Conservation (phyloP, 2,888 invertebrate genomes). For the Lepidochrysops patricia region DNA sequence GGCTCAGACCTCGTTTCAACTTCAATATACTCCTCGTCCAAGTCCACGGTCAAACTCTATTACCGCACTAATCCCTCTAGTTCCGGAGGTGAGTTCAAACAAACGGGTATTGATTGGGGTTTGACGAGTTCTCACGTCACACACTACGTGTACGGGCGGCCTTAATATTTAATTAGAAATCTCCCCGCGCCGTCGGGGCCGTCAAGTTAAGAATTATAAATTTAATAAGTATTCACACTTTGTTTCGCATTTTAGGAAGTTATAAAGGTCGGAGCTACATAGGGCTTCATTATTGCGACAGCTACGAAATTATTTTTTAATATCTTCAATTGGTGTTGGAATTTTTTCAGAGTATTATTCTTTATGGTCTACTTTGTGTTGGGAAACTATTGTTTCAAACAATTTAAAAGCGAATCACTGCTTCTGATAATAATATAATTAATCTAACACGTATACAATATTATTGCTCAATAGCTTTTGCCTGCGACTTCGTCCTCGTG, state of each 20-base stretch:
- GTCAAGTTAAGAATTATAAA: constrained; percentile 10
- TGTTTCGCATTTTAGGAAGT: constrained; percentile 1
- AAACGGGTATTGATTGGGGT: not conserved
- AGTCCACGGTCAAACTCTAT: not conserved
- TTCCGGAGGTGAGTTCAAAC: not conserved
- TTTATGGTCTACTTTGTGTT: not conserved
- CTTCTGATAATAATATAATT: too few relatives aligned
- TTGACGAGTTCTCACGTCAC: not conserved
- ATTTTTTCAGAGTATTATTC: not conserved
- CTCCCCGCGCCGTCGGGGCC: not conserved
- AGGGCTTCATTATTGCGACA: not conserved
- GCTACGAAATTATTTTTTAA: not conserved
- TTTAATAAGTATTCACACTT: constrained; percentile 8
- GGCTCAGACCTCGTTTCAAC: not conserved
- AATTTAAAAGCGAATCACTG: too few relatives aligned
- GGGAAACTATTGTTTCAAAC: not conserved
- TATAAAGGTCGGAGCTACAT: not conserved
- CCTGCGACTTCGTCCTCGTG: too few relatives aligned
- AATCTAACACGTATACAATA: too few relatives aligned
- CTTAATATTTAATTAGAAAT: constrained; percentile 11
- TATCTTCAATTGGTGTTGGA: not conserved
- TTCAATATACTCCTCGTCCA: not conserved
- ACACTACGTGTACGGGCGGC: not conserved
- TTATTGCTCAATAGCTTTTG: too few relatives aligned
- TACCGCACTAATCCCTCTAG: not conserved